Evolutionary conservation across 2,797 vertebrate genomes (phyloP).

Genomic region (Sebastes jordani): DNA sequence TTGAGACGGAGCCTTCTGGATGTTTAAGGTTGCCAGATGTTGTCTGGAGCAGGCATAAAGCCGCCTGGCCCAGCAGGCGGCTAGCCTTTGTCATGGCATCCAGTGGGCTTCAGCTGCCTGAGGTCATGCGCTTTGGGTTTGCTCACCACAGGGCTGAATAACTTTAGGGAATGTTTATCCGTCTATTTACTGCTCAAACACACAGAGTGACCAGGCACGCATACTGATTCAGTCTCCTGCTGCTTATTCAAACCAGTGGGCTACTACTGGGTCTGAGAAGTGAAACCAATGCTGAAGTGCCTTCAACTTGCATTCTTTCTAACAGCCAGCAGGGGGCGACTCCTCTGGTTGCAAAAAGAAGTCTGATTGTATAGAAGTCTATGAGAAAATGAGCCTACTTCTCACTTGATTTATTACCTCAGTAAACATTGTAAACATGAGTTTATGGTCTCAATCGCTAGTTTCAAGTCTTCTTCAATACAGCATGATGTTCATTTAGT

Average conservation of each 20-base stretch:
- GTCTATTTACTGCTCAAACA: slow-evolving; percentile 4
- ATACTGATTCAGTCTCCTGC: background rate
- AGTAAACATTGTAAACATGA: no score
- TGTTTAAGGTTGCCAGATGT: slow-evolving; percentile 62
- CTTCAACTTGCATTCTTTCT: no score
- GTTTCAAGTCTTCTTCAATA: no score
- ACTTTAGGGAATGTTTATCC: slow-evolving; percentile 10
- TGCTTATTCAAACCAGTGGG: background rate
- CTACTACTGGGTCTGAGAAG: no score
- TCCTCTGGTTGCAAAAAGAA: no score
- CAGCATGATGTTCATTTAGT: no score
- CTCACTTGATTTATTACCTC: no score
- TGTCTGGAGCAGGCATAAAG: slow-evolving; percentile 45
- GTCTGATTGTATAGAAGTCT: no score
- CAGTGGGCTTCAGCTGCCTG: slow-evolving; percentile 14
- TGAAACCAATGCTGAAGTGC: no score
- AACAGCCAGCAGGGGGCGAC: no score
- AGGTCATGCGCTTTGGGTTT: slow-evolving; percentile 24
- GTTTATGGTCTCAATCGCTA: no score
- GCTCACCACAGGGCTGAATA: slow-evolving; percentile 6
- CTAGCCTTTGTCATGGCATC: slow-evolving; percentile 30
- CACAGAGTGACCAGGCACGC: background rate
- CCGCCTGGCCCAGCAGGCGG: background rate
- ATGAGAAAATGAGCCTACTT: no score
- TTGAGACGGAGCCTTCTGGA: slow-evolving; percentile 56